Conservation (phyloP, 2,888 invertebrate genomes). For the Cerceris ruficornis region DNA sequence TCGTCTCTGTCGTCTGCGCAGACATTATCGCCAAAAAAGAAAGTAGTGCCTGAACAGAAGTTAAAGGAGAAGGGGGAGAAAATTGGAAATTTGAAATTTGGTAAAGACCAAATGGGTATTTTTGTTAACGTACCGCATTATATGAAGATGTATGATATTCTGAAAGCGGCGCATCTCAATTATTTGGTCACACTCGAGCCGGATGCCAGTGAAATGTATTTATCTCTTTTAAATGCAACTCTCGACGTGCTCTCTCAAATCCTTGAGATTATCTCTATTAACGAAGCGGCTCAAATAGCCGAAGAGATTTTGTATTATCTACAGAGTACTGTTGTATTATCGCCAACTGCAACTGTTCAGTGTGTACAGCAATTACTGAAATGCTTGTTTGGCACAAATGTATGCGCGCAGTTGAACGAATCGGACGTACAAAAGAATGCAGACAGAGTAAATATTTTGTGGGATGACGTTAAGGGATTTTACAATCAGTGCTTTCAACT, state of each 20-base stretch:
- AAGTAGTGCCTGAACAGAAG: constrained; percentile 75
- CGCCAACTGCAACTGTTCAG: constrained; percentile 87
- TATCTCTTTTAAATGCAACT: constrained; percentile 85
- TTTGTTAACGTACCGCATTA: constrained; percentile 90
- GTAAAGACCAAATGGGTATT: constrained; percentile 64
- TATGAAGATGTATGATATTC: constrained; percentile 89
- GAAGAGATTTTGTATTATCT: constrained; percentile 91
- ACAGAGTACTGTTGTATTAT: constrained; percentile 87
- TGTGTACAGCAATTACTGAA: constrained; percentile 91
- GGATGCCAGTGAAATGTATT: constrained; percentile 89
- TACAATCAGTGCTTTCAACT: constrained; percentile 77
- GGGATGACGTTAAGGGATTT: constrained; percentile 66
- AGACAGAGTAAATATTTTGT: constrained; percentile 44
- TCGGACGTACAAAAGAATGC: constrained; percentile 63
- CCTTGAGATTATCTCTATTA: constrained; percentile 87
- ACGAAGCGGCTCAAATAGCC: constrained; percentile 88
- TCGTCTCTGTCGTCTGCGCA: constrained; percentile 83
- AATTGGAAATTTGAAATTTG: constrained; percentile 70
- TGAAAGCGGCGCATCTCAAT: constrained; percentile 92
- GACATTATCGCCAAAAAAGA: constrained; percentile 82
- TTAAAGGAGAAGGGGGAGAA: constrained; percentile 82
- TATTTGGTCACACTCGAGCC: constrained; percentile 93
- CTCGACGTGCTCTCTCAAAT: constrained; percentile 86
- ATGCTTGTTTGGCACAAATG: constrained; percentile 90
- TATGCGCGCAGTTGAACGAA: constrained; percentile 82